Percentiles rank a stretch among this genome's conserved stretches.
These are phyloP conservation scores for Trichomycterus rosablanca DNA, from an alignment of 2,113 vertebrate species.

Conservation along the genomic window DNA sequence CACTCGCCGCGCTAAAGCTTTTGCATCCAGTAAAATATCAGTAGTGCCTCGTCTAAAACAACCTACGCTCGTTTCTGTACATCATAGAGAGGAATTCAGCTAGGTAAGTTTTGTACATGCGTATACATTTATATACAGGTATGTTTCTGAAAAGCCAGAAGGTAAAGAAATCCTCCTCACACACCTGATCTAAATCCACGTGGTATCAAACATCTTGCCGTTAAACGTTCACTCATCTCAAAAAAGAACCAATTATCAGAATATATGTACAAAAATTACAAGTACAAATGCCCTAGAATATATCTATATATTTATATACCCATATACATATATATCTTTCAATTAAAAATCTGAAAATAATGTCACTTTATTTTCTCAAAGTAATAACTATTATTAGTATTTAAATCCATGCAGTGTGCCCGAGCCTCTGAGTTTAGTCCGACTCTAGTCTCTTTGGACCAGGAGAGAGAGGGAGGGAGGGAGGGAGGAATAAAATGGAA, in stretches of 20 bases:
- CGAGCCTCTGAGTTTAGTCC: constrained; percentile 41
- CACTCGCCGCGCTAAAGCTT: constrained; percentile 48
- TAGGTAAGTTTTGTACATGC: constrained; percentile 85
- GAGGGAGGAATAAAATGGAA: constrained; percentile 38
- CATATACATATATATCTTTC: constrained; percentile 55
- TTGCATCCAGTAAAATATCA: constrained; percentile 74
- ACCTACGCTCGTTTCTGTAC: constrained; percentile 73
- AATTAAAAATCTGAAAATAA: constrained; percentile 70
- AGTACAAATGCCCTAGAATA: constrained; percentile 69
- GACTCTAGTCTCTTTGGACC: constrained; percentile 37
- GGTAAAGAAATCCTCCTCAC: constrained; percentile 73
- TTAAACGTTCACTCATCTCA: constrained; percentile 64
- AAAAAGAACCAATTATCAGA: constrained; percentile 59
- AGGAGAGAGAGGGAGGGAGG: constrained; percentile 41
- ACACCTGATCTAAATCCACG: constrained; percentile 63
- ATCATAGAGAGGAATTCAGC: constrained; percentile 78
- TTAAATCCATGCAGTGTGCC: constrained; percentile 62
- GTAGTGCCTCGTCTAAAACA: constrained; percentile 66
- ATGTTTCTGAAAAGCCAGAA: constrained; percentile 63
- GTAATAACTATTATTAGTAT: constrained; percentile 44
- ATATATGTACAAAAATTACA: constrained; percentile 76
- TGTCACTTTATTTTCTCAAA: constrained; percentile 61
- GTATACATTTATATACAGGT: constrained; percentile 59
- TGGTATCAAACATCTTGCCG: constrained; percentile 65
- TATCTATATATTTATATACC: constrained; percentile 46